phyloP scores from a whole-genome alignment of 37 sponge, comb jelly and placozoan species.

The Dysidea cf. avara region DNA sequence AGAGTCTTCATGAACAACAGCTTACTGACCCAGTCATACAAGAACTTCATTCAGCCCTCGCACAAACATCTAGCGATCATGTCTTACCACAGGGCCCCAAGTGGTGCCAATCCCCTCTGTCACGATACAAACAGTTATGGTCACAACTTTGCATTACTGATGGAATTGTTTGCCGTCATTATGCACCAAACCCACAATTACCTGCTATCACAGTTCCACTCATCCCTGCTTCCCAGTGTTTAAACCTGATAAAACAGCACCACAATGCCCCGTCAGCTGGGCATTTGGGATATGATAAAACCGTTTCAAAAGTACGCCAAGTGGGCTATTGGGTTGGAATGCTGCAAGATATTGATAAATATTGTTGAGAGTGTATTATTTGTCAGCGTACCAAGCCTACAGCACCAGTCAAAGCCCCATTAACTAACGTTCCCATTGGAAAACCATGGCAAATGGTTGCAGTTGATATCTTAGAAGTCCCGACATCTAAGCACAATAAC shows the following conservation, averaged over 20 bases:
- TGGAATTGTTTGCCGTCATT: too few relatives aligned
- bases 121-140: too few relatives aligned
- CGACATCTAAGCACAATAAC: background rate
- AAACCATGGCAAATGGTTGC: conserved; percentile 18
- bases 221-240: background rate
- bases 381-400: conserved; percentile 3
- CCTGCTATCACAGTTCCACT: conserved; percentile 1
- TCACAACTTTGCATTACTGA: too few relatives aligned
- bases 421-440: conserved; percentile 4
- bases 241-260: background rate
- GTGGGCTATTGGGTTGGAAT: conserved; percentile 17
- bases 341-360: conserved; percentile 8
- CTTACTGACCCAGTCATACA: too few relatives aligned
- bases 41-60: too few relatives aligned
- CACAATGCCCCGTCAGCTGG: background rate
- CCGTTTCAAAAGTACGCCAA: background rate
- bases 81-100: too few relatives aligned
- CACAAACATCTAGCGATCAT: too few relatives aligned
- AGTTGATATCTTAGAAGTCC: conserved; percentile 23
- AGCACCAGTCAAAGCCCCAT: background rate
- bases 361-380: conserved; percentile 4
- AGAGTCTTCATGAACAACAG: too few relatives aligned
- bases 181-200: background rate
- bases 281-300: conserved; percentile 2
- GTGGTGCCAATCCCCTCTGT: background rate